Percentiles rank a stretch among this genome's conserved stretches.
Evolutionary conservation across 2,113 vertebrate genomes (phyloP).

Genomic region (Perca flavescens): DNA sequence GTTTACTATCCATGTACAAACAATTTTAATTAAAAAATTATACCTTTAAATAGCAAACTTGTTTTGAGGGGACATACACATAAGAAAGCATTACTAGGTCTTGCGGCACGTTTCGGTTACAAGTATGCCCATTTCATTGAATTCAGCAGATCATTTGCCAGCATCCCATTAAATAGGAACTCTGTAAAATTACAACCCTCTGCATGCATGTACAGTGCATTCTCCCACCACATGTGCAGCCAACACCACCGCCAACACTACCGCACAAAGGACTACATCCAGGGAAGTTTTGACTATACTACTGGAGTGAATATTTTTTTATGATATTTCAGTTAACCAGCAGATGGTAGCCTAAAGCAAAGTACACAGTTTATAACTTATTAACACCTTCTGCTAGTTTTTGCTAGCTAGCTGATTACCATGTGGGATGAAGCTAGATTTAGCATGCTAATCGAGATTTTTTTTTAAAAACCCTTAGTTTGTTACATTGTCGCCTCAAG

Average conservation of each 20-base stretch:
- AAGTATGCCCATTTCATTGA: background rate
- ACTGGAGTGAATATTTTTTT: background rate
- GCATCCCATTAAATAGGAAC: background rate
- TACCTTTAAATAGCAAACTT: background rate
- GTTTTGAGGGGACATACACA: background rate
- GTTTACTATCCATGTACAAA: constrained; percentile 4
- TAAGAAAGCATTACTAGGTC: background rate
- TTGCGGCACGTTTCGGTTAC: background rate
- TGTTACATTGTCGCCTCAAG: background rate
- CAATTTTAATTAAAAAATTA: background rate
- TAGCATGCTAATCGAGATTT: background rate
- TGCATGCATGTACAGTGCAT: background rate
- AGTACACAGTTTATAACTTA: background rate
- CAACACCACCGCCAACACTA: no score
- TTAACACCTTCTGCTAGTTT: background rate
- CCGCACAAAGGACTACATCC: background rate
- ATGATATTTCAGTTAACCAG: background rate
- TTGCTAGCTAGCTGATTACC: no score
- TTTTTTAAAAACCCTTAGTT: background rate
- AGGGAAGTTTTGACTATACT: background rate
- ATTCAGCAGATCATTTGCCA: background rate
- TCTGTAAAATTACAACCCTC: background rate
- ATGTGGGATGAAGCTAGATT: background rate
- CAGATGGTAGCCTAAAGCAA: background rate
- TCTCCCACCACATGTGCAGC: background rate